Base-by-base conservation (phyloP, 2,797 vertebrate species). In the Ctenopoma multispine region DNA sequence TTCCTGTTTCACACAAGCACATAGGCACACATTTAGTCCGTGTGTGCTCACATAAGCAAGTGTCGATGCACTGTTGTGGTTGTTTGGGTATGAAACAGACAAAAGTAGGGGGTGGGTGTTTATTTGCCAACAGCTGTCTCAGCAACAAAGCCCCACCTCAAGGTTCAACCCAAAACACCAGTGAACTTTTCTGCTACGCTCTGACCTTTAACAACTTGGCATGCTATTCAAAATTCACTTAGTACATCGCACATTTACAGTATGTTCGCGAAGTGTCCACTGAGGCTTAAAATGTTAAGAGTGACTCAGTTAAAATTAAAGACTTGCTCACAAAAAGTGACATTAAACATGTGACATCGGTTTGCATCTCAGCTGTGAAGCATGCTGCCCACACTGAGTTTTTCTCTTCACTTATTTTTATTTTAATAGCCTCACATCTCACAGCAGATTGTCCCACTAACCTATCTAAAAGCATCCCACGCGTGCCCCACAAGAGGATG, bases 11-110 rank as follows among this genome's bases (percentile, higher is more conserved):
- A 57, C 48, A 21, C 27, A 44, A 21, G 36, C 72, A 63, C 29
- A 18, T 44, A 75, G 46, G 68, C 50, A 61, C 44, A 24, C 53
- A 29, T 14, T 63, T 63, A 59, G 21, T 13, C 27, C 43, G 43
- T 34, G 3, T 51, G 34, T 69, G 67, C 62, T 75, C 73, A 85
- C 51, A 17, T 75, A 79, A 77, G 66, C 55, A 60, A 48, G 48
- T 69, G 55, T 47, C 23, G 59, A 54, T 62, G 47, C 29, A 51
- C 66, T 65, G 34, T 69, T 77, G 75, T 70, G 71, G 53, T 75
- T 93, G 91, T 92, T 93, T 91, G 80, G 64, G 85, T 71, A 74
- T 82, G 54, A 91, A 92, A 92, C 87, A 92, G 44, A 75, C 56
- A 44, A 61, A 59, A 83, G 47, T 76, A 9, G 44, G 80, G 68